Base-by-base conservation (phyloP, 2,113 vertebrate genomes). In the Oreotragus oreotragus region DNA sequence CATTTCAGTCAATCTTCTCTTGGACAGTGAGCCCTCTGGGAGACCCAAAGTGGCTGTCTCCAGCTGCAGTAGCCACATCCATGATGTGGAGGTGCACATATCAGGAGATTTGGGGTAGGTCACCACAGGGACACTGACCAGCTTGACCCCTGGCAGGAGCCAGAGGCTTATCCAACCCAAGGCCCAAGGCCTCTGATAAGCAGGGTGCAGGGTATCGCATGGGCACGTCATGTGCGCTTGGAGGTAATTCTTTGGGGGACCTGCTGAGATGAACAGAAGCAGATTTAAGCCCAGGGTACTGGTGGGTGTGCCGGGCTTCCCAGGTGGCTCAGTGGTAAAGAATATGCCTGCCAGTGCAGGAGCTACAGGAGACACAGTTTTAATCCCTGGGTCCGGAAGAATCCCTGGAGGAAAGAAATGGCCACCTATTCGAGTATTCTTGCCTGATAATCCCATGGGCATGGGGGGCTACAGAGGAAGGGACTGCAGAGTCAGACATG, bases 21-120 rank as follows among this genome's bases (percentile, higher is more conserved):
- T 99, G 97, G 98, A 98, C 96, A 98, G 47, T 0, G 93, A 98
- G 0, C 0, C 77, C 33, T 33, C 76, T 0, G 98, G 98, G 55
- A 98, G 97, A 16, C 99, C 98, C 94, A 99, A 97, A 0, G 1
- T 96, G 5, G 66, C 83, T 2, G 58, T 88, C 19, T 95, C 97
- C 0, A 25, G 0, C 25, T 99, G 99, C 95, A 98, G 45, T 47
- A 93, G 97, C 57, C n/a, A 2, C 70, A 98, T 99, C 93, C 43
- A 23, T 2, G 57, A 94, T 0, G 88, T 99, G 47, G 87, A 43
- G 0, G 27, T 98, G 3, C 90, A 1, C 10, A 55, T 99, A 2
- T 98, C 96, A 0, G 98, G 99, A 96, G 77, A 0, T 6, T 0
- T 98, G 1, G 92, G 64, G 99, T 99, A 98, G 0, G 98, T 98